Percentiles rank a stretch among this genome's conserved stretches.
These are phyloP conservation scores for Lymantria dispar DNA, from an alignment of 2,888 invertebrate species.

Conservation along the genomic window DNA sequence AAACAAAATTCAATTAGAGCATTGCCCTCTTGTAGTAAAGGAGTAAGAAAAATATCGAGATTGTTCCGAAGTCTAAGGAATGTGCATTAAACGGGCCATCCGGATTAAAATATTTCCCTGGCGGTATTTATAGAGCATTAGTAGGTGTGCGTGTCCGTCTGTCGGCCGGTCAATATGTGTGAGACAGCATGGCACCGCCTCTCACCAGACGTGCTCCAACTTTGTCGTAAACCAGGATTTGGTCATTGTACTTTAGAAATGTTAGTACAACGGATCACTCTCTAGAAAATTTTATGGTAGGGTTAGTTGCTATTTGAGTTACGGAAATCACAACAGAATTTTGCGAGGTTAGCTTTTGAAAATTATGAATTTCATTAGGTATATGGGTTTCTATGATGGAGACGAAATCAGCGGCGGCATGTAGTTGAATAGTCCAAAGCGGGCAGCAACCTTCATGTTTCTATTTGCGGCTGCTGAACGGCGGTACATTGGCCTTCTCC, in stretches of 20 bases:
- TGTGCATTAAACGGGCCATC: conserved; percentile 77
- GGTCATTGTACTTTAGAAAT: conserved; percentile 54
- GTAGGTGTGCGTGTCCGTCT: conserved; percentile 74
- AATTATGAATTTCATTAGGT: neutral
- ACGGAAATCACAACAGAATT: neutral
- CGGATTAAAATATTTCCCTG: conserved; percentile 80
- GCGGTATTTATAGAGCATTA: conserved; percentile 76
- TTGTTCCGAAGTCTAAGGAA: conserved; percentile 66
- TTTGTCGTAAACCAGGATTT: conserved; percentile 70
- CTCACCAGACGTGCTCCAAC: conserved; percentile 64
- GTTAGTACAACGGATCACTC: conserved; percentile 32
- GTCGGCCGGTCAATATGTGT: conserved; percentile 68
- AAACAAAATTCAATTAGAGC: conserved; percentile 53
- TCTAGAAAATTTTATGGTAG: conserved; percentile 1
- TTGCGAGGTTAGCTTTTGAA: neutral
- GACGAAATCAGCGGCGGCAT: conserved; percentile 45
- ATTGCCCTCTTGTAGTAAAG: conserved; percentile 51
- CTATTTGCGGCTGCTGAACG: conserved; percentile 69
- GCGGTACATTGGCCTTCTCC: conserved; percentile 74
- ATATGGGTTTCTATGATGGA: conserved; percentile 9
- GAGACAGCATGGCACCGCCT: conserved; percentile 81
- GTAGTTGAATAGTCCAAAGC: conserved; percentile 62
- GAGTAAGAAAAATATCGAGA: conserved; percentile 50
- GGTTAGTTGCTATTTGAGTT: too few species aligned
- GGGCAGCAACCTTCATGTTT: conserved; percentile 67